Evolutionary conservation across 2,113 vertebrate species (phyloP).

Genomic region (Melanotaenia duboulayi): DNA sequence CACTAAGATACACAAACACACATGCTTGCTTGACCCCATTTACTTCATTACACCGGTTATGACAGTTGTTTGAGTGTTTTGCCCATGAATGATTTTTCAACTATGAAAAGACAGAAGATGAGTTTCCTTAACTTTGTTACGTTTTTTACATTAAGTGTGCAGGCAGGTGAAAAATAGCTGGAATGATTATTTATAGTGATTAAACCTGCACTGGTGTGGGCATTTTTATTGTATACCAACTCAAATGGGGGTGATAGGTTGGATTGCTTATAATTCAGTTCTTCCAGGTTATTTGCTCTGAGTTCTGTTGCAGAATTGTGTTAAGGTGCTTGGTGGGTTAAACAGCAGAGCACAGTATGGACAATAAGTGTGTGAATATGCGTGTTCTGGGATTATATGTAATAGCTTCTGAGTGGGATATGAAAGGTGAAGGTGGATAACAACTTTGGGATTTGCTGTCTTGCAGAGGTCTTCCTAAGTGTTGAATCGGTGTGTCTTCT

Average conservation of each 20-base stretch:
- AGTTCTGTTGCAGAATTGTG: constrained; percentile 23
- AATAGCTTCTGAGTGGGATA: background rate
- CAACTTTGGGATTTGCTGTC: constrained; percentile 30
- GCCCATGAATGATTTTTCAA: constrained; percentile 2
- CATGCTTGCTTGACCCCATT: constrained; percentile 45
- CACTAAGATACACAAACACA: constrained; percentile 27
- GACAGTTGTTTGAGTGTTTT: constrained; percentile 8
- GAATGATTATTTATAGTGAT: background rate
- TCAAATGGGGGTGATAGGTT: constrained; percentile 5
- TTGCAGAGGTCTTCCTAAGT: constrained; percentile 17
- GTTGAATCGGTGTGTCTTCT: too few relatives aligned
- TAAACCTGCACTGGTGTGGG: background rate
- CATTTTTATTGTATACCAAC: background rate
- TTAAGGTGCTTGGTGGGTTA: background rate
- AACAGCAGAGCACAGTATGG: background rate
- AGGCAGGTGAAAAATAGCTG: background rate
- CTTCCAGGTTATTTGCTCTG: background rate
- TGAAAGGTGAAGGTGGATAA: constrained; percentile 29
- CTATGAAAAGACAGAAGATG: background rate
- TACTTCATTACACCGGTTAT: constrained; percentile 28
- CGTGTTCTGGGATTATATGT: constrained; percentile 3
- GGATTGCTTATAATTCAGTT: constrained; percentile 20
- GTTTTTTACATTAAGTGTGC: constrained; percentile 1
- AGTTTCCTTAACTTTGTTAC: background rate
- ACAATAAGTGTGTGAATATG: background rate